Conservation (phyloP, 2,797 vertebrate species). For the Psittacula echo region DNA sequence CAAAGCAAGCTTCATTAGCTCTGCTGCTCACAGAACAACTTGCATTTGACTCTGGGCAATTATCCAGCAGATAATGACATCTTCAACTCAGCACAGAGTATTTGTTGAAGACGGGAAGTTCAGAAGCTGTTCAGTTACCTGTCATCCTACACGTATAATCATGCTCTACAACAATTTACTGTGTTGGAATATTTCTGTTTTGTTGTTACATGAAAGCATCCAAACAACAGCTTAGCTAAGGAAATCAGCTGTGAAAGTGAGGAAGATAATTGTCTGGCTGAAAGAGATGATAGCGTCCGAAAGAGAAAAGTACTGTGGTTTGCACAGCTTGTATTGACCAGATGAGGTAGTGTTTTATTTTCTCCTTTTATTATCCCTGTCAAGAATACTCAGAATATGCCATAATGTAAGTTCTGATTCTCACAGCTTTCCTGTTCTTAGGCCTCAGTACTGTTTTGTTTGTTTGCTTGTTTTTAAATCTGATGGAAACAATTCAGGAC, state of each 20-base stretch:
- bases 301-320: neutral
- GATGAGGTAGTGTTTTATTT: neutral
- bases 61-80: neutral
- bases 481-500: neutral
- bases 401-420: neutral
- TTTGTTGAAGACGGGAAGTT: neutral
- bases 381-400: neutral
- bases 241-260: neutral
- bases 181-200: neutral
- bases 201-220: neutral
- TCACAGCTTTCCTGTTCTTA: neutral
- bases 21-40: neutral
- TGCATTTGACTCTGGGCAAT: neutral
- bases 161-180: neutral
- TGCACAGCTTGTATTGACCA: neutral
- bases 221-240: neutral
- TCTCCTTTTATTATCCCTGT: neutral
- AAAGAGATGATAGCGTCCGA: neutral
- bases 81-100: neutral
- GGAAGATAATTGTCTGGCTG: neutral
- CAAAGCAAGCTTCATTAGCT: neutral
- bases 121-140: neutral
- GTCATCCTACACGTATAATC: accelerated
- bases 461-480: neutral
- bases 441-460: neutral